These are phyloP conservation scores for Agriopis marginaria DNA, from an alignment of 2,888 invertebrate species.

Conservation along the genomic window DNA sequence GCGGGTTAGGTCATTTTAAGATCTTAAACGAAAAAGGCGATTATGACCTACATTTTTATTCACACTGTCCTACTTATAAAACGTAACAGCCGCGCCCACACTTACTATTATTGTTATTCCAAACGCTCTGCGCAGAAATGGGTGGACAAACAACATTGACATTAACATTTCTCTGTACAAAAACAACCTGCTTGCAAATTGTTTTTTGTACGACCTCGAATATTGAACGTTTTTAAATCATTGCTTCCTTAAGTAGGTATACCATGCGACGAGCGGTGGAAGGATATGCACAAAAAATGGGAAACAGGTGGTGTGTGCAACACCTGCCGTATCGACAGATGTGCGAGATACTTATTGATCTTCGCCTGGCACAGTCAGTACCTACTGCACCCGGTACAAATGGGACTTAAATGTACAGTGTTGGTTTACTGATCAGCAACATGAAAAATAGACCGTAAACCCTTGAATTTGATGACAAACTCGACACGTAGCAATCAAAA, in stretches of 20 bases:
- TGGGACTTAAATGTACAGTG: conserved; percentile 20
- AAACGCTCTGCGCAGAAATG: conserved; percentile 25
- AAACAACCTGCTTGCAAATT: conserved; percentile 23
- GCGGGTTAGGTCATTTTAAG: conserved; percentile 16
- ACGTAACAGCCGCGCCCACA: conserved; percentile 44
- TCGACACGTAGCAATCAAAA: neutral
- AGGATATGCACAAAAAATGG: conserved; percentile 68
- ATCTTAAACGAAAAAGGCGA: conserved; percentile 31
- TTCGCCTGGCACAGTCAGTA: conserved; percentile 13
- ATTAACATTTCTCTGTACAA: conserved; percentile 15
- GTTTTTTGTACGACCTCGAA: conserved; percentile 22
- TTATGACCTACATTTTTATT: conserved; percentile 52
- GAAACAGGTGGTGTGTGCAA: conserved; percentile 71
- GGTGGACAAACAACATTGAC: conserved; percentile 21
- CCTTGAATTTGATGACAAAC: neutral
- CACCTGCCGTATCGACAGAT: conserved; percentile 76
- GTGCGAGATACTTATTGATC: conserved; percentile 57
- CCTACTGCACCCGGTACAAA: conserved; percentile 8
- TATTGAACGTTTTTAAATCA: conserved; percentile 34
- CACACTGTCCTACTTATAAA: conserved; percentile 48
- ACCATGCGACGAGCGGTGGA: conserved; percentile 41
- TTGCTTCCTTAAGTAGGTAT: conserved; percentile 39
- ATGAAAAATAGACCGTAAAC: neutral
- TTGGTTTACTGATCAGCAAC: neutral
- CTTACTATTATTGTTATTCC: conserved; percentile 33